A percentile compares a stretch with the other conserved stretches of the same genome.
phyloP scores from a whole-genome alignment of 2,797 vertebrate genomes.

The Cyprinella venusta region DNA sequence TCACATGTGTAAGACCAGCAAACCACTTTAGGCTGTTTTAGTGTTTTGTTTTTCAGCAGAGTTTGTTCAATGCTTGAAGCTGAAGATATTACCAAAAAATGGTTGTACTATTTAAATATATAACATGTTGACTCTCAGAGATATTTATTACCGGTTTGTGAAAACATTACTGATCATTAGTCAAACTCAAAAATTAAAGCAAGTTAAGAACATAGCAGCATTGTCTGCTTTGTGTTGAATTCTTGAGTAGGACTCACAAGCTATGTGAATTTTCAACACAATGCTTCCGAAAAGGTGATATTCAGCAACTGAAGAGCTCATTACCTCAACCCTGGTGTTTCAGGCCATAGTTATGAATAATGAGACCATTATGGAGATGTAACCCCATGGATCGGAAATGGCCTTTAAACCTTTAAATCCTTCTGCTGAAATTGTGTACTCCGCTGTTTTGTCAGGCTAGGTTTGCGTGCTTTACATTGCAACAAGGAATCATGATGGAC shows the following conservation, averaged over 20 bases:
- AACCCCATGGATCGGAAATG: constrained; percentile 69
- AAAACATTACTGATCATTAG: not conserved
- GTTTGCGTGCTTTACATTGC: constrained; percentile 51
- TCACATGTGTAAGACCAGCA: not conserved
- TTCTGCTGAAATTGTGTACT: constrained; percentile 57
- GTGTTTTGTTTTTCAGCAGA: not conserved
- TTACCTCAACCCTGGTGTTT: constrained; percentile 74
- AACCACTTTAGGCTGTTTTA: not conserved
- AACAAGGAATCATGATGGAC: constrained; percentile 33
- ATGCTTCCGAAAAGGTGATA: constrained; percentile 68
- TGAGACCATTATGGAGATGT: constrained; percentile 80
- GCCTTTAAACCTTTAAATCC: constrained; percentile 64
- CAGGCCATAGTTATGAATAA: constrained; percentile 75
- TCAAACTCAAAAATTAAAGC: not conserved
- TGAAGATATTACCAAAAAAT: not conserved
- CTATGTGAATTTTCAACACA: constrained; percentile 35
- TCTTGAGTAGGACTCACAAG: not conserved
- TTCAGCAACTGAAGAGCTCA: constrained; percentile 75
- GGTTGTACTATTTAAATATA: not conserved
- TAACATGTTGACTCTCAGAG: not conserved
- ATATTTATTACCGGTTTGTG: not conserved
- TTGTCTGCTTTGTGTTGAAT: not conserved
- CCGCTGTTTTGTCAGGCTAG: constrained; percentile 48
- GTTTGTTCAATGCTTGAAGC: not conserved
- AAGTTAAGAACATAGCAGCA: not conserved